Evolutionary conservation across 2,797 vertebrate species (phyloP), one percentile per base, ranked within the genome.

Genomic region (Myripristis murdjan): DNA sequence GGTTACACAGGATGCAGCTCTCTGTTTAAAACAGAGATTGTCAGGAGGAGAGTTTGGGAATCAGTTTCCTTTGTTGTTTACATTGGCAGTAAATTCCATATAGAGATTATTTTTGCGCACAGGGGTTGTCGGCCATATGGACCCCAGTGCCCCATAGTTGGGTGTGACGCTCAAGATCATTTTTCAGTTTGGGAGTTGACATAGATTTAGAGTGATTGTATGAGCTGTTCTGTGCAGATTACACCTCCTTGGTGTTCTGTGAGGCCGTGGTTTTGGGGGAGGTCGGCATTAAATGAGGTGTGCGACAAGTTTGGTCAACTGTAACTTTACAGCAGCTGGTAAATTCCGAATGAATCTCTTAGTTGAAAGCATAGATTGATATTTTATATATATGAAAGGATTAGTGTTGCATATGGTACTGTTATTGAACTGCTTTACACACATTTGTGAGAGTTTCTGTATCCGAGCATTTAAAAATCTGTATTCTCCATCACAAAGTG

Each of bases 181-280:
- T 69, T 47, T 70, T 64, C 86, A 31, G 87, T 92, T 93, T 87
- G 91, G 93, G 93, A 86, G 92, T 87, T 74, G 88, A 64, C 75
- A 5, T 52, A 82, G 84, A 90, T 92, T 33, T 43, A 26, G 41
- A 35, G 51, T 83, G 89, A 92, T 90, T 84, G 58, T 72, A 37
- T 83, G 85, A 79, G 49, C 86, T 92, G 92, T 48, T 82, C 18
- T 23, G 11, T 76, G 44, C 37, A 76, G 92, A 92, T 92, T 83
- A 90, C 46, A 28, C 20, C 7, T 59, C 26, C 18, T 8, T 48
- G 20, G 37, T 58, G 24, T 77, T 59, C 0, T 6, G 8, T 54
- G 6, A 55, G 8, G 26, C 20, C 6, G 5, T 9, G 15, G 16
- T 56, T 70, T 66, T 67, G 3, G 20, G 43, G 37, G 46, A 79